Conservation (phyloP, 2,888 invertebrate species). For the Drosophila robusta region DNA sequence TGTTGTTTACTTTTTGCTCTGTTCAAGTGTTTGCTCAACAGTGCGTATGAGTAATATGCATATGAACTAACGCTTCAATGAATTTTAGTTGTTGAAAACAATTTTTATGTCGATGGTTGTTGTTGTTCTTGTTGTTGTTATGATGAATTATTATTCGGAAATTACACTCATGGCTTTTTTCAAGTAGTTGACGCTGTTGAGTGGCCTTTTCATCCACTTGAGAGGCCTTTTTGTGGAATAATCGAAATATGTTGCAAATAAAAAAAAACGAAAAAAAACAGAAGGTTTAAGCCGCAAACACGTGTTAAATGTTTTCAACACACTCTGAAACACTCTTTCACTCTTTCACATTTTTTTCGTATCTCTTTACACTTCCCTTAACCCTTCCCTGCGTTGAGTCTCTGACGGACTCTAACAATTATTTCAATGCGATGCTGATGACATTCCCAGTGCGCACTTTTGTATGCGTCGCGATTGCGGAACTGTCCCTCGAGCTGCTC, state of each 20-base stretch:
- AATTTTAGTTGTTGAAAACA: constrained; percentile 59
- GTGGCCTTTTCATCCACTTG: constrained; percentile 53
- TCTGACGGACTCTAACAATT: constrained; percentile 31
- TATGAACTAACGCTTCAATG: constrained; percentile 51
- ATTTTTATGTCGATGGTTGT: constrained; percentile 40
- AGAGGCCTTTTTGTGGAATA: constrained; percentile 47
- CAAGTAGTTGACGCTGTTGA: constrained; percentile 56
- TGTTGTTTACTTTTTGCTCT: constrained; percentile 12
- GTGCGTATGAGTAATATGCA: constrained; percentile 64
- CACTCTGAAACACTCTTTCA: not conserved
- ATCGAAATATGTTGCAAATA: constrained; percentile 39
- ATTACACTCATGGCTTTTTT: constrained; percentile 52
- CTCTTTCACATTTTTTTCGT: not conserved
- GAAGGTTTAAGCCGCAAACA: constrained; percentile 36
- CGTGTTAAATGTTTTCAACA: constrained; percentile 33
- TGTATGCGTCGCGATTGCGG: constrained; percentile 19
- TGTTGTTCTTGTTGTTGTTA: constrained; percentile 28
- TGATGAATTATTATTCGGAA: constrained; percentile 52
- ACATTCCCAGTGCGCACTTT: constrained; percentile 26
- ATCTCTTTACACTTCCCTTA: not conserved
- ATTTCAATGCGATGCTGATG: constrained; percentile 49
- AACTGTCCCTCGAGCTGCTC: constrained; percentile 31
- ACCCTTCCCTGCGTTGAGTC: not conserved
- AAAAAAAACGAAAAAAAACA: constrained; percentile 9
- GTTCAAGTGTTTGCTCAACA: constrained; percentile 51